Evolutionary conservation across 2,113 vertebrate species (phyloP), one percentile per base, ranked within the genome.

Genomic region (Columba livia): DNA sequence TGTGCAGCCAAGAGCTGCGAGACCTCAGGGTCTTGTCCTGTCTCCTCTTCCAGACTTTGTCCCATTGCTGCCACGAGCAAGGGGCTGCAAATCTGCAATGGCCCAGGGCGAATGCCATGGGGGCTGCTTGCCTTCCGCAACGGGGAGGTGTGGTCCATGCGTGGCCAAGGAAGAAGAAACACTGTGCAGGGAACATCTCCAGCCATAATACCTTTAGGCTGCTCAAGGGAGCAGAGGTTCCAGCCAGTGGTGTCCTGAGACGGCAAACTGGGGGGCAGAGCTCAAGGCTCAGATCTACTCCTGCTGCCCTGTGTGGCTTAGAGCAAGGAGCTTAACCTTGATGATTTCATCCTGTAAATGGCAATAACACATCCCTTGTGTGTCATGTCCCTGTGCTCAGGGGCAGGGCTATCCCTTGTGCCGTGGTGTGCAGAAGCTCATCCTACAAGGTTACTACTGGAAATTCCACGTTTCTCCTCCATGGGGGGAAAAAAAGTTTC

Each of bases 61-160:
- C 11, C 36, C 21, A 0, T 50, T 3, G 48, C 42, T 80, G 60
- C 66, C 31, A 0, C 0, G 9, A 44, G 36, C 0, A 57, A 58
- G 42, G 23, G 32, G 47, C 40, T 61, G 71, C 11, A 26, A 7
- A 48, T 17, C 23, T 20, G 19, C 73, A 10, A 0, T 4, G 9
- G 2, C 29, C 34, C 8, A 2, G 18, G 42, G 19, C 1, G 3
- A 40, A 24, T 8, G 31, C 72, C 34, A 2, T 2, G 34, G 24
- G 15, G 62, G 70, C 61, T 42, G 19, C 61, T 40, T 20, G 25
- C 21, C 26, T 51, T 25, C 58, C 0, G 0, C 28, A n/a, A 13
- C 2, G 1, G 28, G 34, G 31, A 34, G 36, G 6, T 31, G 77
- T 91, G 42, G 11, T 28, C 28, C 24, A 5, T 0, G 11, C 23